Evolutionary conservation across 2,888 invertebrate species (phyloP).

Genomic region (Apantesis nais): DNA sequence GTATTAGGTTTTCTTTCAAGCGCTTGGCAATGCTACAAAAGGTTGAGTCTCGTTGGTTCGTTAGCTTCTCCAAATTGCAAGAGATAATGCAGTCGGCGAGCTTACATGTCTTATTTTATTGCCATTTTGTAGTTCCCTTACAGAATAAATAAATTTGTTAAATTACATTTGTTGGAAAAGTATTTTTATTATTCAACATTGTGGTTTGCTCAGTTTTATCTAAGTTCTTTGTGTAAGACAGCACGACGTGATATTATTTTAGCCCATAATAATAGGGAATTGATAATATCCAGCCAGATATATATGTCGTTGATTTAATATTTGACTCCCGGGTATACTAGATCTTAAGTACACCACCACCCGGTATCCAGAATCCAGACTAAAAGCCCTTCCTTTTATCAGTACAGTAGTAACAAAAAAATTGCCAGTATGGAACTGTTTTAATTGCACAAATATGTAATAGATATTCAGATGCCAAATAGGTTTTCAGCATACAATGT

Average conservation of each 20-base stretch:
- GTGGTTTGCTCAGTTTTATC: neutral
- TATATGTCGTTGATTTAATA: neutral
- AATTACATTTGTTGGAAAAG: neutral
- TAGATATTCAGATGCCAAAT: neutral
- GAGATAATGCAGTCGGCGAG: neutral
- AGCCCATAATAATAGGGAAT: neutral
- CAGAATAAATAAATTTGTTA: neutral
- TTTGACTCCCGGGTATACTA: neutral
- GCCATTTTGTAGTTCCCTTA: neutral
- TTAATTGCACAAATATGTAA: neutral
- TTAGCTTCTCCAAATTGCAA: slow-evolving; percentile 8
- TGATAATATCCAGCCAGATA: neutral
- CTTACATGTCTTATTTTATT: neutral
- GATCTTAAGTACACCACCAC: too few relatives aligned
- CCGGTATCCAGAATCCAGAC: neutral
- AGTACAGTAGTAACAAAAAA: neutral
- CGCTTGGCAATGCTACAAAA: slow-evolving; percentile 10
- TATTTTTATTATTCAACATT: neutral
- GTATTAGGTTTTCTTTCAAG: neutral
- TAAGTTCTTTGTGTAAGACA: neutral
- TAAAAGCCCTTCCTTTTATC: neutral
- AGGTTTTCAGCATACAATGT: neutral
- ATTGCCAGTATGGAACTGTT: neutral
- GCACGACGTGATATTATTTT: neutral
- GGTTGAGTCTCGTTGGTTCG: slow-evolving; percentile 8